A percentile compares a stretch with the other conserved stretches of the same genome.
phyloP scores from a whole-genome alignment of 2,113 vertebrate species.

The Chaetops frenatus region DNA sequence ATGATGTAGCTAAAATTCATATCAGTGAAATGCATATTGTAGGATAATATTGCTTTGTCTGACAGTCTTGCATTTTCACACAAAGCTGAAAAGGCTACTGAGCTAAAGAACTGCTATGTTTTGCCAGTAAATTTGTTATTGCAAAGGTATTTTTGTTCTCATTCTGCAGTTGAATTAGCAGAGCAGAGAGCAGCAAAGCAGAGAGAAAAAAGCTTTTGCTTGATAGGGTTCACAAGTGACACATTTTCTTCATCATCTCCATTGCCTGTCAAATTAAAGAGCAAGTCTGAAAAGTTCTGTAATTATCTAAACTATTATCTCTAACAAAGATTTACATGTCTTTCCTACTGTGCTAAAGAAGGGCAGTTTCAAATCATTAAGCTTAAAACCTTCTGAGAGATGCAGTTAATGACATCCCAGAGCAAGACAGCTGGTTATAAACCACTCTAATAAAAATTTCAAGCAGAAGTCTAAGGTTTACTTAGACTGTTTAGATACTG shows the following conservation, averaged over 20 bases:
- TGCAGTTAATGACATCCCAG: neutral
- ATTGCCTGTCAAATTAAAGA: slow-evolving; percentile 44
- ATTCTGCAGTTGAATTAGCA: neutral
- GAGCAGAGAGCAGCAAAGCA: neutral
- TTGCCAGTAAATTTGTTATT: neutral
- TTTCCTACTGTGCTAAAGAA: neutral
- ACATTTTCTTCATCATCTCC: neutral
- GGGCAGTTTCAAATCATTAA: neutral
- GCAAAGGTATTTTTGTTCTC: neutral
- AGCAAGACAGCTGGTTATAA: neutral
- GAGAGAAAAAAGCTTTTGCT: neutral
- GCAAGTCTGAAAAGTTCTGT: slow-evolving; percentile 11
- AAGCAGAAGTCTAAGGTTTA: neutral
- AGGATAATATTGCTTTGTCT: neutral
- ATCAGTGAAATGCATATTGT: neutral
- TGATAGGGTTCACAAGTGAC: neutral
- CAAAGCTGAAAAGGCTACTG: neutral
- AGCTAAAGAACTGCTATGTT: neutral
- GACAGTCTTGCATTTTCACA: neutral
- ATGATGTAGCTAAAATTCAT: neutral
- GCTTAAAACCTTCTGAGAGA: neutral
- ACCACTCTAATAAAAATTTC: neutral
- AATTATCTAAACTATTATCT: slow-evolving; percentile 38
- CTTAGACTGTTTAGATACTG: neutral
- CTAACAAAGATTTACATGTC: slow-evolving; percentile 15